phyloP scores from a whole-genome alignment of 2,888 invertebrate species.

The Carpatolechia fugitivella region DNA sequence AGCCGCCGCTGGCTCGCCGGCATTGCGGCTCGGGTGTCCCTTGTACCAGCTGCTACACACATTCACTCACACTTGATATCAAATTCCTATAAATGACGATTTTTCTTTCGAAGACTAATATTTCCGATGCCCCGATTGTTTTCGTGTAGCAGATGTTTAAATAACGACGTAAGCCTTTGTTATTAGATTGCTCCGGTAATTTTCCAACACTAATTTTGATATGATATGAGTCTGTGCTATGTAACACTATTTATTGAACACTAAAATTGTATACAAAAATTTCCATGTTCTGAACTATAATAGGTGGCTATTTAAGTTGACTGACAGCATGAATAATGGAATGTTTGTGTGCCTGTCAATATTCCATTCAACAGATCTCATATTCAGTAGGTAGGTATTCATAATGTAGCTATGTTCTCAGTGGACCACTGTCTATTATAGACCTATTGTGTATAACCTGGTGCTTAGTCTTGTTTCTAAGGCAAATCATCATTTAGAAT shows the following conservation, averaged over 20 bases:
- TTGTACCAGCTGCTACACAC: constrained; percentile 35
- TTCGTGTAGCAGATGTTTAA: constrained; percentile 44
- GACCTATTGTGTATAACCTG: no score
- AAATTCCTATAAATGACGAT: neutral
- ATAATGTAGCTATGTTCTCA: neutral
- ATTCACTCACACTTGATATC: neutral
- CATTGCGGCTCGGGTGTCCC: constrained; percentile 21
- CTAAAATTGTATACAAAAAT: neutral
- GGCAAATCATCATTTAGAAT: no score
- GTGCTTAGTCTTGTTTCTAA: no score
- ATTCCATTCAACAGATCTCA: neutral
- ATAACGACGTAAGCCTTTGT: constrained; percentile 26
- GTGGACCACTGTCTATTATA: neutral
- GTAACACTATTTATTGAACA: no score
- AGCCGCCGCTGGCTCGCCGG: constrained; percentile 45
- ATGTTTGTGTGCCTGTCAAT: neutral
- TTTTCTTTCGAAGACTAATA: neutral
- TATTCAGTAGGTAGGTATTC: neutral
- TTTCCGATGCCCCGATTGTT: constrained; percentile 20
- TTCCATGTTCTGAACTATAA: neutral
- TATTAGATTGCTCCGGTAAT: constrained; percentile 17
- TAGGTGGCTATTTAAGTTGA: neutral
- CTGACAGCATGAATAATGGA: neutral
- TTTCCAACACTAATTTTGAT: constrained; percentile 16
- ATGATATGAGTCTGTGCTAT: no score